These are phyloP conservation scores for Sepiola atlantica DNA, from an alignment of 2,888 invertebrate species.

Conservation along the genomic window DNA sequence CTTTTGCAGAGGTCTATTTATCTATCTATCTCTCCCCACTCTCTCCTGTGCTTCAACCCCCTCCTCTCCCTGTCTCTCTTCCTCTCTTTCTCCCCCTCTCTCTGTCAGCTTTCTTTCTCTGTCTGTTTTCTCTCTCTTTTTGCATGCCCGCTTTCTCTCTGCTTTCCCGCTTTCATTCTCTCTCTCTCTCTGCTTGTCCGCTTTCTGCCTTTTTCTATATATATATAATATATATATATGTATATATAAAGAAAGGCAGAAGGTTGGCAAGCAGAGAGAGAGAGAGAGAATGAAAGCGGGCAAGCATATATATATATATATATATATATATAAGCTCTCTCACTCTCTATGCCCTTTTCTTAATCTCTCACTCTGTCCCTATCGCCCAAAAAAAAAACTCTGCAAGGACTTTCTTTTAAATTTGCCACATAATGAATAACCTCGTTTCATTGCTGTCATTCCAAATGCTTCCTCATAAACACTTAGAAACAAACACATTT, in stretches of 20 bases:
- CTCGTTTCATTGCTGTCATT: neutral
- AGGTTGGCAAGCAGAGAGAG: no score
- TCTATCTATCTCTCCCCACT: neutral
- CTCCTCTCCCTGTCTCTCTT: neutral
- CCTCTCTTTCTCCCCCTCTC: neutral
- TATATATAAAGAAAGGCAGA: no score
- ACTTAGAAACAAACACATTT: slow-evolving; percentile 6
- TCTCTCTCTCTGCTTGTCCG: neutral
- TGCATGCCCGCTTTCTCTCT: neutral
- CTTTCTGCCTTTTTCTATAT: neutral
- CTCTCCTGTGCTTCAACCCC: rapidly evolving
- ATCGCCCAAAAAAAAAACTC: neutral
- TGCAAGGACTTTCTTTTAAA: neutral
- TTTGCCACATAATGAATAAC: neutral
- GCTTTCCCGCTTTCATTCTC: neutral
- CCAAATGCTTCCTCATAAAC: neutral
- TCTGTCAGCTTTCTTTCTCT: rapidly evolving
- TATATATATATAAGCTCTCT: neutral
- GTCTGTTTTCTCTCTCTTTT: neutral
- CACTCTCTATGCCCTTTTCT: neutral
- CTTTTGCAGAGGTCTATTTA: neutral
- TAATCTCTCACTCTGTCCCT: neutral
- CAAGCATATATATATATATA: no score
- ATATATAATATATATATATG: no score
- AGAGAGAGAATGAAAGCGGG: no score